Evolutionary conservation across 2,888 invertebrate genomes (phyloP).

Genomic region (Shargacucullia verbasci): DNA sequence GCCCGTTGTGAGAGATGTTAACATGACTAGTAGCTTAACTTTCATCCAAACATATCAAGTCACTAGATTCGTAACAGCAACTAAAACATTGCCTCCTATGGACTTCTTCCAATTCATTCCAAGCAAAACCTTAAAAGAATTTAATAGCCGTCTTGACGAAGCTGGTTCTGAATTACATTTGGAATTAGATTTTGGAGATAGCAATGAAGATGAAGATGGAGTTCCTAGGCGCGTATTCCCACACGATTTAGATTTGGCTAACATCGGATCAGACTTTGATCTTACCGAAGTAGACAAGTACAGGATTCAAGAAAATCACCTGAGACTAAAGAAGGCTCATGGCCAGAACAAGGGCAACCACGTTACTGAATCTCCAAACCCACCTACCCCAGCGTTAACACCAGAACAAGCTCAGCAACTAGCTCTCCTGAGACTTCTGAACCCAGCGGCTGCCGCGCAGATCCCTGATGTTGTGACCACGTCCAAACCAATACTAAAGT

Average conservation of each 20-base stretch:
- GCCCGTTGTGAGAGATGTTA: conserved; percentile 93
- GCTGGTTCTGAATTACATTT: conserved; percentile 96
- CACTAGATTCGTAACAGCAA: conserved; percentile 96
- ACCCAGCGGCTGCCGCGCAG: conserved; percentile 91
- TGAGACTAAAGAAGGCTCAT: conserved; percentile 85
- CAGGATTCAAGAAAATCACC: conserved; percentile 85
- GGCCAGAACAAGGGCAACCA: conserved; percentile 83
- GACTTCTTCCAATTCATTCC: conserved; percentile 96
- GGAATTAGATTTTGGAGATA: conserved; percentile 95
- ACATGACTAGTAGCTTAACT: conserved; percentile 93
- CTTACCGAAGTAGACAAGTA: conserved; percentile 92
- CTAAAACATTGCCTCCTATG: conserved; percentile 96
- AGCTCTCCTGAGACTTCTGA: conserved; percentile 92
- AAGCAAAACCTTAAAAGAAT: conserved; percentile 95
- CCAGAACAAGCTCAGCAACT: conserved; percentile 93
- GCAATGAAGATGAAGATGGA: conserved; percentile 90
- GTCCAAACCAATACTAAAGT: conserved; percentile 92
- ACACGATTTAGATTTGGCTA: conserved; percentile 91
- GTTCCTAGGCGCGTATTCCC: conserved; percentile 88
- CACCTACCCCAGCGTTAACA: conserved; percentile 87
- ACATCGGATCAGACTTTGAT: conserved; percentile 92
- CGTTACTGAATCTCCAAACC: conserved; percentile 85
- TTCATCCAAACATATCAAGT: conserved; percentile 96
- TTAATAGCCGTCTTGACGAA: conserved; percentile 95
- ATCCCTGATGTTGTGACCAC: conserved; percentile 93